phyloP scores from a whole-genome alignment of 2,113 vertebrate species.

The Psephotus haematonotus region DNA sequence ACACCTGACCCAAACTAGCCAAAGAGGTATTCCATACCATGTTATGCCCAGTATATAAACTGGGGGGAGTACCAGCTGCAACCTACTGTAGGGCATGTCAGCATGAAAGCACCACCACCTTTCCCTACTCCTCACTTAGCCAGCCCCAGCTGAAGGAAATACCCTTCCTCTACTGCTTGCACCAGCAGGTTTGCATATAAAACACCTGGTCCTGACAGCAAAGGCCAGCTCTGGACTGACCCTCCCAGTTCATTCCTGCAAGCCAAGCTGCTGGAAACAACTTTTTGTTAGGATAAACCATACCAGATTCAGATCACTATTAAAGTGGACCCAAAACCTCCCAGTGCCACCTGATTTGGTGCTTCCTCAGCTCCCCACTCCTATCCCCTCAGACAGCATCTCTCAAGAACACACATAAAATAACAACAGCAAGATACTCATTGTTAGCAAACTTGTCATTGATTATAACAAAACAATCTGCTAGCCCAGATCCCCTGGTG shows the following conservation, averaged over 20 bases:
- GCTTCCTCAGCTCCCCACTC: background rate
- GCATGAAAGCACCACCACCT: background rate
- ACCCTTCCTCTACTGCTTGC: background rate
- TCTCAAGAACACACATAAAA: background rate
- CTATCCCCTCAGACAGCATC: background rate
- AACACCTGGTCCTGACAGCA: background rate
- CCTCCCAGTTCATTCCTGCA: background rate
- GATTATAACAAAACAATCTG: background rate
- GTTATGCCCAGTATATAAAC: background rate
- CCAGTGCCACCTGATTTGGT: background rate
- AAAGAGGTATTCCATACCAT: background rate
- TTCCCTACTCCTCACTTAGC: background rate
- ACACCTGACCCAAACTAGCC: background rate
- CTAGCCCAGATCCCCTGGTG: rapidly evolving
- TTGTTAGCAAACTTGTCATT: background rate
- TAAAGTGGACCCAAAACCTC: background rate
- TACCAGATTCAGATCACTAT: background rate
- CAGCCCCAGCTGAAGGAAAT: background rate
- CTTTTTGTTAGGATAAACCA: background rate
- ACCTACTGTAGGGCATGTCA: background rate
- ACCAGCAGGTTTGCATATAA: background rate
- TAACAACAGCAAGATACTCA: background rate
- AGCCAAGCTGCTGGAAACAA: background rate
- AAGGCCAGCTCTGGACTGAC: background rate
- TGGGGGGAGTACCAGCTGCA: background rate